Conservation (phyloP, 1,140 invertebrate genomes). For the Lanistes nyassanus region DNA sequence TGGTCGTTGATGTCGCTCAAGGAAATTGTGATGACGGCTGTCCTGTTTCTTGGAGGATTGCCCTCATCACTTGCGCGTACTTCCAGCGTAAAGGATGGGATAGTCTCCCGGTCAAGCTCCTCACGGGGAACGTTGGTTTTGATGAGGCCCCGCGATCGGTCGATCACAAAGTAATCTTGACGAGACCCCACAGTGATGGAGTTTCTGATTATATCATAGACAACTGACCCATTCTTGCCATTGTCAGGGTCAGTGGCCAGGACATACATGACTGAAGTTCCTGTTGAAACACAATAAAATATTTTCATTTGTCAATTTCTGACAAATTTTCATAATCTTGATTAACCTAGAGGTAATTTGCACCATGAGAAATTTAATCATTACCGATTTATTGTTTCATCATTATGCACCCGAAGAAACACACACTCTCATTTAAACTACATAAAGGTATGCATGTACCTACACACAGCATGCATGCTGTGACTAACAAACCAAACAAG, state of each 20-base stretch:
- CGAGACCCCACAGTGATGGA: conserved; percentile 33
- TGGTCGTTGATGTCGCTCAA: conserved; percentile 81
- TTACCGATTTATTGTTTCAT: too few species aligned
- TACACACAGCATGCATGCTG: too few species aligned
- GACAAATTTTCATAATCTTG: too few species aligned
- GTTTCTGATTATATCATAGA: conserved; percentile 42
- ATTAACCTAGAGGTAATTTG: too few species aligned
- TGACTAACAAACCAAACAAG: background rate
- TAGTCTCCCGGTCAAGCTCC: conserved; percentile 46
- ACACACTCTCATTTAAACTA: too few species aligned
- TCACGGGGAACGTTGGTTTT: conserved; percentile 42
- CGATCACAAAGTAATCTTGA: conserved; percentile 22
- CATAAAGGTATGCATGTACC: too few species aligned
- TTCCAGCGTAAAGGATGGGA: conserved; percentile 41
- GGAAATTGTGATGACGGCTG: conserved; percentile 26
- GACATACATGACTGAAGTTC: conserved; percentile 91
- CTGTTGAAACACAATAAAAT: conserved; percentile 53
- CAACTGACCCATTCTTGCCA: conserved; percentile 49
- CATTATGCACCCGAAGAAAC: too few species aligned
- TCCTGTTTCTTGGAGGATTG: conserved; percentile 5
- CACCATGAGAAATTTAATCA: too few species aligned
- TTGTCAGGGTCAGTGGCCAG: conserved; percentile 81
- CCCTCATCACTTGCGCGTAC: conserved; percentile 31
- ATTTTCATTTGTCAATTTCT: too few species aligned
- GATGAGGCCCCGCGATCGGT: conserved; percentile 41